Evolutionary conservation across 2,113 vertebrate species (phyloP).

Genomic region (Apodemus sylvaticus): DNA sequence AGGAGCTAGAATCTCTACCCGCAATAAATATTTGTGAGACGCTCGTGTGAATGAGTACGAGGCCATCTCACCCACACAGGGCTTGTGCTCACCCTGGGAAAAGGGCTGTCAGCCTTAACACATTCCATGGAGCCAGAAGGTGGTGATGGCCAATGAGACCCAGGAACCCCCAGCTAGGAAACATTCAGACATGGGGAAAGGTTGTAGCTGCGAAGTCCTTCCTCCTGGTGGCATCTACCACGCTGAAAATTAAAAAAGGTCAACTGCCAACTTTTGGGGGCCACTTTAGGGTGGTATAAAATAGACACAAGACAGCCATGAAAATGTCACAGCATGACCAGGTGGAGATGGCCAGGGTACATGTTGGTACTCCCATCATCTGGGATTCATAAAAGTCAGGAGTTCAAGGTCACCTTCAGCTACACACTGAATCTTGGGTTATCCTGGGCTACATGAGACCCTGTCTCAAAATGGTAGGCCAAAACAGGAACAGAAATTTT

Average conservation of each 20-base stretch:
- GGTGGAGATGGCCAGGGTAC: neutral
- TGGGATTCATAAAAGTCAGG: neutral
- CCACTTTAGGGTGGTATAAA: neutral
- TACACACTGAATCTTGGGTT: neutral
- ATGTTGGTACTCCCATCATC: neutral
- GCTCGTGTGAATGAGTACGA: neutral
- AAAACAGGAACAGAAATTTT: neutral
- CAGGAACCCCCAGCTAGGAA: neutral
- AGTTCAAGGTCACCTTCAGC: neutral
- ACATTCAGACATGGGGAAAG: neutral
- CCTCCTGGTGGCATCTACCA: neutral
- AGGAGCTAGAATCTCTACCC: neutral
- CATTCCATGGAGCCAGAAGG: neutral
- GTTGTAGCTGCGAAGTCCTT: neutral
- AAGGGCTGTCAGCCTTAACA: neutral
- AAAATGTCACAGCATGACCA: neutral
- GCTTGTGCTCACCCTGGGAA: neutral
- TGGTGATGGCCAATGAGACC: neutral
- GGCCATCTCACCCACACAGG: neutral
- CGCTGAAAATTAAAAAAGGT: neutral
- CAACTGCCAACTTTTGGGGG: neutral
- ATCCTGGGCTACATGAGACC: neutral
- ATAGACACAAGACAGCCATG: neutral
- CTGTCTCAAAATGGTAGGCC: neutral
- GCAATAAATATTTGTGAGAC: slow-evolving; percentile 7